A percentile compares a stretch with the other conserved stretches of the same genome.
Evolutionary conservation across 2,797 vertebrate species (phyloP).

Genomic region (Trematomus bernacchii): DNA sequence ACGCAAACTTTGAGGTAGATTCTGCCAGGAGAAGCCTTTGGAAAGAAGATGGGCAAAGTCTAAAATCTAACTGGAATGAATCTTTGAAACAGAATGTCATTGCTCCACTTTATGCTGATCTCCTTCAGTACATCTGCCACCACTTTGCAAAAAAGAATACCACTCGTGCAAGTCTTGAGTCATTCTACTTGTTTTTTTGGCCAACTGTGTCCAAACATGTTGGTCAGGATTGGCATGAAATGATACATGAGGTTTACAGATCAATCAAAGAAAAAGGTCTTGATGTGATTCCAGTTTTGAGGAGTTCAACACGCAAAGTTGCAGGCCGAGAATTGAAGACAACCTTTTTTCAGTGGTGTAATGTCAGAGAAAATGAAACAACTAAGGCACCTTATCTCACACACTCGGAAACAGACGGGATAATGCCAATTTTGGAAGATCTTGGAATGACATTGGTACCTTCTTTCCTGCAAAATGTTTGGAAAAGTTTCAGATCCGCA

Average conservation of each 20-base stretch:
- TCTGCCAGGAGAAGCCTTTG: constrained; percentile 80
- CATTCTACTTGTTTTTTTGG: constrained; percentile 82
- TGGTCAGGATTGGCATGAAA: constrained; percentile 79
- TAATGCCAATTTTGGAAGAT: constrained; percentile 70
- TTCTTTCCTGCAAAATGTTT: constrained; percentile 11
- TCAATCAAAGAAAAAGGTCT: constrained; percentile 68
- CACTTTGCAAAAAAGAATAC: constrained; percentile 28
- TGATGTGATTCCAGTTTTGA: constrained; percentile 83
- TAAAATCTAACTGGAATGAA: constrained; percentile 84
- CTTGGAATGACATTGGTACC: constrained; percentile 82
- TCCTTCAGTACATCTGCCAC: constrained; percentile 76
- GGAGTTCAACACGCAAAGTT: constrained; percentile 16
- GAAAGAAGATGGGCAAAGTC: constrained; percentile 82
- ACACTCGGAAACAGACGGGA: rapidly evolving
- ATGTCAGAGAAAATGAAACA: constrained; percentile 56
- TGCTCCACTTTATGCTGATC: constrained; percentile 85
- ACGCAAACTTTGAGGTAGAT: constrained; percentile 90
- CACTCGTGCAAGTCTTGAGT: rapidly evolving
- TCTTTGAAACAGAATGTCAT: constrained; percentile 82
- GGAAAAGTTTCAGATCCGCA: constrained; percentile 61
- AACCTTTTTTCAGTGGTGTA: constrained; percentile 73
- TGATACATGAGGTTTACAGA: constrained; percentile 85
- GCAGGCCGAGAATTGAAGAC: rapidly evolving
- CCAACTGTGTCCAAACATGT: constrained; percentile 64
- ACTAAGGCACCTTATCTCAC: constrained; percentile 66